Conservation (phyloP, 1,140 invertebrate species). For the Drosophila ercepeae region DNA sequence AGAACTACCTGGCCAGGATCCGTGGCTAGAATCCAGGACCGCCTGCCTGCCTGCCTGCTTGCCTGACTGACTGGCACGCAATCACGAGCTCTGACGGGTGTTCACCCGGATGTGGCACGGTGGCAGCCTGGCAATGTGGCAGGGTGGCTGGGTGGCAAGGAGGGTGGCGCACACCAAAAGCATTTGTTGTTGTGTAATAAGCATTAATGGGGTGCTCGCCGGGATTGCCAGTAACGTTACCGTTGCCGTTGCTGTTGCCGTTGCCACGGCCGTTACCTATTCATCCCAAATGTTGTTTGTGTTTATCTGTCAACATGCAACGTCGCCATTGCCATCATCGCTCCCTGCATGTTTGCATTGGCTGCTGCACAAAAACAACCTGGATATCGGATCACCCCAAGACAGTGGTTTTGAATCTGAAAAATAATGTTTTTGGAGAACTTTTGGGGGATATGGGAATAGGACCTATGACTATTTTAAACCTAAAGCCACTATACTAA, state of each 20-base stretch:
- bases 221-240: slow-evolving; percentile 37
- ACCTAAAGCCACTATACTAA: no score
- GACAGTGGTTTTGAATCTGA: slow-evolving; percentile 19
- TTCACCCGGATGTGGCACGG: slow-evolving; percentile 1
- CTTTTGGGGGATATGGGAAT: no score
- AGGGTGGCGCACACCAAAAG: slow-evolving; percentile 1
- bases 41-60: slow-evolving; percentile 6
- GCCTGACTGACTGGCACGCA: slow-evolving; percentile 50
- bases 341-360: slow-evolving; percentile 41
- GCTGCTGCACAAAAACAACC: slow-evolving; percentile 29
- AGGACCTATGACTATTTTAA: no score
- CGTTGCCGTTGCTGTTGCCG: slow-evolving; percentile 13
- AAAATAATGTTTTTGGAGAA: slow-evolving; percentile 1
- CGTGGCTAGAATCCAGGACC: slow-evolving; percentile 21
- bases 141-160: background rate
- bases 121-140: background rate
- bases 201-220: slow-evolving; percentile 68
- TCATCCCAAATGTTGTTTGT: slow-evolving; percentile 74
- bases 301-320: slow-evolving; percentile 80
- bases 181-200: slow-evolving; percentile 70
- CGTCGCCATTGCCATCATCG: slow-evolving; percentile 51
- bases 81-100: slow-evolving; percentile 54
- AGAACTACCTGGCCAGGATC: slow-evolving; percentile 21
- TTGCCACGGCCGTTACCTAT: slow-evolving; percentile 52
- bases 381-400: slow-evolving; percentile 16